Evolutionary conservation across 2,888 invertebrate genomes (phyloP).

Genomic region (Drosophila mimetica): DNA sequence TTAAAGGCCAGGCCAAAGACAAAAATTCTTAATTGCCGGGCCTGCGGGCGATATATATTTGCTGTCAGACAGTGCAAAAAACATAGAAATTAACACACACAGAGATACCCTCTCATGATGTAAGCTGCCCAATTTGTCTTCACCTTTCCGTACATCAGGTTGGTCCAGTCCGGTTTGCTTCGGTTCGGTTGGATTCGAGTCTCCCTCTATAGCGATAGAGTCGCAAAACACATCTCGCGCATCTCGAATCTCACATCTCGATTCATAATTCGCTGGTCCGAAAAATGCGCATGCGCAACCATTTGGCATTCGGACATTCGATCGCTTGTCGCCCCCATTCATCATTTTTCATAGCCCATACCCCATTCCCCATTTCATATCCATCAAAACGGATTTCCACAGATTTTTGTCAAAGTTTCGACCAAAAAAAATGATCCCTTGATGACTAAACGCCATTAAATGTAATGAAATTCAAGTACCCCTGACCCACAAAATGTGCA

Average conservation of each 20-base stretch:
- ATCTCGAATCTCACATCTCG: neutral
- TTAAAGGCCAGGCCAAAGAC: slow-evolving; percentile 34
- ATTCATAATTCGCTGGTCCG: slow-evolving; percentile 11
- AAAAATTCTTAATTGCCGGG: slow-evolving; percentile 70
- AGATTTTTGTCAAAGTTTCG: slow-evolving; percentile 3
- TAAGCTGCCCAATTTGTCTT: slow-evolving; percentile 73
- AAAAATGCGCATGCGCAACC: slow-evolving; percentile 27
- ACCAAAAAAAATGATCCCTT: slow-evolving; percentile 38
- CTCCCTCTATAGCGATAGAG: neutral
- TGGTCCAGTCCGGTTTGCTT: slow-evolving; percentile 21
- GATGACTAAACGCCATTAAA: slow-evolving; percentile 76
- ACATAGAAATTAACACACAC: neutral
- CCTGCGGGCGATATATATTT: slow-evolving; percentile 56
- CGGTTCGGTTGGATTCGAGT: slow-evolving; percentile 11
- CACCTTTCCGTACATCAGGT: slow-evolving; percentile 66
- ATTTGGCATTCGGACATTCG: slow-evolving; percentile 47
- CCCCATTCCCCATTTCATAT: neutral
- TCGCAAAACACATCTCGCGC: slow-evolving; percentile 7
- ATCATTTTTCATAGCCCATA: slow-evolving; percentile 3
- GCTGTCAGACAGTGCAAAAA: slow-evolving; percentile 11
- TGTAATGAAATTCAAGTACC: slow-evolving; percentile 74
- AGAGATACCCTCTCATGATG: slow-evolving; percentile 54
- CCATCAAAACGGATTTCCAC: slow-evolving; percentile 7
- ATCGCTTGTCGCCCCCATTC: slow-evolving; percentile 35
- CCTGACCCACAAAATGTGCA: slow-evolving; percentile 68